A percentile compares a stretch with the other conserved stretches of the same genome.
Conservation (phyloP, 2,113 vertebrate genomes). For the Leucosticte australis region DNA sequence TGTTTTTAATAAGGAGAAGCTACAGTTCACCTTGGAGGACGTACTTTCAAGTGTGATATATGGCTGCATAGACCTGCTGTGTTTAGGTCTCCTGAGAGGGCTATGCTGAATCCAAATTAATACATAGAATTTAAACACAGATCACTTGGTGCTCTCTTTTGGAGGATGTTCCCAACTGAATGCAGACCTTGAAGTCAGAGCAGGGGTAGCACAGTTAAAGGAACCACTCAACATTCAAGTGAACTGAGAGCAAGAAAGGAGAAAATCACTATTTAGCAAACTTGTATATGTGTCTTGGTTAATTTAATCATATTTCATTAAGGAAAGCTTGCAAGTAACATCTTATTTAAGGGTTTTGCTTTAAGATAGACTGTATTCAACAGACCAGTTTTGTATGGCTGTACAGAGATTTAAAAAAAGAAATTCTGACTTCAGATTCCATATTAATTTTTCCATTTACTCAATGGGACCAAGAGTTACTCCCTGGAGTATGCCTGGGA, state of each 20-base stretch:
- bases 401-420: not conserved
- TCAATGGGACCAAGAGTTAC: not conserved
- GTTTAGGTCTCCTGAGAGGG: not conserved
- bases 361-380: not conserved
- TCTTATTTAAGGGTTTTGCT: not conserved
- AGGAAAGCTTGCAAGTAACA: not conserved
- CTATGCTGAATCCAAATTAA: not conserved
- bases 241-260: not conserved
- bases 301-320: not conserved
- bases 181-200: not conserved
- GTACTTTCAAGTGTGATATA: not conserved
- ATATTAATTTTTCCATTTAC: not conserved
- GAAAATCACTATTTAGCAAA: not conserved
- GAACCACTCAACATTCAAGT: not conserved
- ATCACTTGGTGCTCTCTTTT: not conserved
- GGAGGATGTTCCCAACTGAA: not conserved
- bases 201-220: not conserved
- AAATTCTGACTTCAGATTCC: not conserved
- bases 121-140: not conserved
- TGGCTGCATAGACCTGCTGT: not conserved
- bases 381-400: not conserved
- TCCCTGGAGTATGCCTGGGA: not conserved
- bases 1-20: not conserved
- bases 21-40: constrained; percentile 8
- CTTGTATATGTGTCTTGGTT: not conserved